phyloP scores from a whole-genome alignment of 2,888 invertebrate genomes.

The Drosophila cracens region DNA sequence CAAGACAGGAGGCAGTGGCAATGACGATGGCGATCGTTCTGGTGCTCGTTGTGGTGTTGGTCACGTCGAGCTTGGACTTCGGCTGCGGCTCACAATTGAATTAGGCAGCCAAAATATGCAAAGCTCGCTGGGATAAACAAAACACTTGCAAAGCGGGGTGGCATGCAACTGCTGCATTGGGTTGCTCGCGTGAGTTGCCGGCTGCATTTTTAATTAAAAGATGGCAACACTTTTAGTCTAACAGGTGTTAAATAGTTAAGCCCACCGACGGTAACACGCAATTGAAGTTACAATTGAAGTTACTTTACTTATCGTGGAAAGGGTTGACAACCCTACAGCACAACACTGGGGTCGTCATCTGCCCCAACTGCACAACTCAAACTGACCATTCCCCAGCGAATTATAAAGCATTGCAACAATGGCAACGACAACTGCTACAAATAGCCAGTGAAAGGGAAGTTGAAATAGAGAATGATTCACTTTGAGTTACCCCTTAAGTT shows the following conservation, averaged over 20 bases:
- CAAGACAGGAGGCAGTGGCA: constrained; percentile 27
- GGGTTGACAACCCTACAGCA: constrained; percentile 28
- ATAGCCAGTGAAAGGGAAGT: not conserved
- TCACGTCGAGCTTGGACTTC: constrained; percentile 30
- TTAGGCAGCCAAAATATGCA: constrained; percentile 71
- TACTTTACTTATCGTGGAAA: constrained; percentile 5
- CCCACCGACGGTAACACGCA: constrained; percentile 55
- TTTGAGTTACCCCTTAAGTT: constrained; percentile 10
- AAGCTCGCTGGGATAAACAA: constrained; percentile 62
- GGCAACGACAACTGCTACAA: constrained; percentile 17
- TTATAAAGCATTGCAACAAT: constrained; percentile 36
- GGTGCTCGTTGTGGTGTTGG: constrained; percentile 2
- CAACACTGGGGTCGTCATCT: constrained; percentile 21
- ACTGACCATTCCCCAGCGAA: constrained; percentile 36
- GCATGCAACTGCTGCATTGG: constrained; percentile 54
- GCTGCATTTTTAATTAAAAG: constrained; percentile 68
- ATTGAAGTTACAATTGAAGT: constrained; percentile 42
- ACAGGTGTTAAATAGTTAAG: constrained; percentile 77
- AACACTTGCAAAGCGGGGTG: constrained; percentile 48
- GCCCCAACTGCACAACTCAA: constrained; percentile 5
- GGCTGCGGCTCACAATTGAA: constrained; percentile 66
- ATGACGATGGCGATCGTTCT: constrained; percentile 7
- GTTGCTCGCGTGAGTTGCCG: constrained; percentile 46
- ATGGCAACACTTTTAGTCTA: constrained; percentile 67
- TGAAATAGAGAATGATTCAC: not conserved